Conservation (phyloP, 2,113 vertebrate genomes). For the Ginglymostoma cirratum region DNA sequence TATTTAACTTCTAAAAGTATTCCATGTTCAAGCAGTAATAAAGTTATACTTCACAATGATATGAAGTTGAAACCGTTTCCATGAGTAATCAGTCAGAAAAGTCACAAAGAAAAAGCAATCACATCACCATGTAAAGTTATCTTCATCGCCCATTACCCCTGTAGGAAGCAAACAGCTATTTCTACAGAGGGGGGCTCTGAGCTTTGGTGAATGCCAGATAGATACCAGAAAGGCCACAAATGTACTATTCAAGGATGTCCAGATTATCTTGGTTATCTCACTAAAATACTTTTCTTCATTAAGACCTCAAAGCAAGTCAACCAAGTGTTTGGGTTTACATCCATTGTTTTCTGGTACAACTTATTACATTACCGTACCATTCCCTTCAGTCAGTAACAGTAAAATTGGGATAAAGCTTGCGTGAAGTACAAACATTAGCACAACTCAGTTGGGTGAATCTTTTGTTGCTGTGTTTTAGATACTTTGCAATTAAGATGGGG, state of each 20-base stretch:
- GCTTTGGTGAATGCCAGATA: not conserved
- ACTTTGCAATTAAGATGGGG: not conserved
- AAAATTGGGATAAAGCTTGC: not conserved
- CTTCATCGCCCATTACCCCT: not conserved
- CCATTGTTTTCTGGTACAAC: not conserved
- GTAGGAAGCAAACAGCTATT: not conserved
- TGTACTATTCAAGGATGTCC: not conserved
- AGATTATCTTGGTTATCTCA: not conserved
- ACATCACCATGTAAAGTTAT: not conserved
- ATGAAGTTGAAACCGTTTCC: not conserved
- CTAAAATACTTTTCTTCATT: not conserved
- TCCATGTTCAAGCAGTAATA: not conserved
- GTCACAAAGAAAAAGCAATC: not conserved
- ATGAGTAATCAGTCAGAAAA: not conserved
- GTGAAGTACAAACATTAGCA: not conserved
- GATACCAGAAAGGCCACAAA: not conserved
- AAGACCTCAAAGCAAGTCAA: not conserved
- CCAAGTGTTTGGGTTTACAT: not conserved
- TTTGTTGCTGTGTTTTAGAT: not conserved
- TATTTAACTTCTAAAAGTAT: not conserved
- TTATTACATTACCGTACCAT: not conserved
- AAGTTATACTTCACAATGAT: not conserved
- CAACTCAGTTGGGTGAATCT: not conserved
- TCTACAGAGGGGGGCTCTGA: not conserved
- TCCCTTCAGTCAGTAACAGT: not conserved